These are phyloP conservation scores for Tipula confusa DNA, from an alignment of 2,888 invertebrate species.

Conservation along the genomic window DNA sequence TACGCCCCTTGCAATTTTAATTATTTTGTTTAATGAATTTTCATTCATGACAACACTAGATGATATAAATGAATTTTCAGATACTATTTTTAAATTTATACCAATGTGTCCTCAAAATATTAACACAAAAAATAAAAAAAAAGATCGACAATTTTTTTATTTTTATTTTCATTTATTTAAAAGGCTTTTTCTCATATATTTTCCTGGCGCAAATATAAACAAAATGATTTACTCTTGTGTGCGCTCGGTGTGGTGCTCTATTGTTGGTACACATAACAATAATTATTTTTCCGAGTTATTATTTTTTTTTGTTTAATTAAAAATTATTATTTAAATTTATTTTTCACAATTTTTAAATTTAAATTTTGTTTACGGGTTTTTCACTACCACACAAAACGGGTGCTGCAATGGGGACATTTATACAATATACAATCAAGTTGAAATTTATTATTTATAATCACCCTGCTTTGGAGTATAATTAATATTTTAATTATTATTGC, in stretches of 20 bases:
- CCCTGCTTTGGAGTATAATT: not conserved
- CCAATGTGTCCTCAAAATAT: not conserved
- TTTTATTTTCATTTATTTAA: conserved; percentile 28
- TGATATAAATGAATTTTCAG: not conserved
- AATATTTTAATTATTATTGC: conserved; percentile 12
- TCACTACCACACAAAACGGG: not conserved
- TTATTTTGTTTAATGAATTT: conserved; percentile 29
- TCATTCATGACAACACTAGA: not conserved
- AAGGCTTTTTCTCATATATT: conserved; percentile 20
- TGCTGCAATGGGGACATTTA: not conserved
- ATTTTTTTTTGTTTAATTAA: conserved; percentile 7
- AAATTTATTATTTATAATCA: too few relatives aligned
- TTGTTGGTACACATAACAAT: not conserved
- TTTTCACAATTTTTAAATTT: conserved; percentile 17
- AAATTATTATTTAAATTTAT: conserved; percentile 20
- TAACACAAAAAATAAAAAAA: not conserved
- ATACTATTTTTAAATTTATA: not conserved
- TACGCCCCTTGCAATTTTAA: conserved; percentile 36
- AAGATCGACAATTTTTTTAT: not conserved
- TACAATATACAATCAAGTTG: too few relatives aligned
- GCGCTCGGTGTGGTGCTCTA: not conserved
- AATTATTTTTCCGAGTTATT: not conserved
- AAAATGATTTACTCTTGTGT: conserved; percentile 26
- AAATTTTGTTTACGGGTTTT: conserved; percentile 1
- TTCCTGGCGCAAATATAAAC: not conserved